Base-by-base conservation (phyloP, 2,797 vertebrate genomes). In the Macrochelys suwanniensis region DNA sequence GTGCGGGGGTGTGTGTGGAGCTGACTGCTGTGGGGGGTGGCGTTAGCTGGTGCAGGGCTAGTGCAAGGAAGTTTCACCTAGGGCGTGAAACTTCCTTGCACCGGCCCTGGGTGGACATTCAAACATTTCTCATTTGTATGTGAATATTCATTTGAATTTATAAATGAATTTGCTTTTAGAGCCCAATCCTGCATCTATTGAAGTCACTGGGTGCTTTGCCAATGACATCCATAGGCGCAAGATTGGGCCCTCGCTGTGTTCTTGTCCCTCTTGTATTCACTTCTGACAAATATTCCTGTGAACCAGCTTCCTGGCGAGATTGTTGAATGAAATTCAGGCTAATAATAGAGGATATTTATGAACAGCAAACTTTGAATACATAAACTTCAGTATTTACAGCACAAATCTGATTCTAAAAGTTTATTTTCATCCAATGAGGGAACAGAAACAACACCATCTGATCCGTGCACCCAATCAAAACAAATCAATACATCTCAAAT, bases 361-460 rank as follows among this genome's bases (percentile, higher is more conserved):
- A 54, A 28, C 59, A n/a, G 51, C 28, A 65, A 61, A 89, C 28
- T 17, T 76, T 12, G 23, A 85, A 89, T 87, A 78, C 87, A 78
- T 12, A 74, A 59, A 89, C 92, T 21, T n/a, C 4, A 33, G 57
- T 53, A 80, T 78, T 49, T 28, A 0, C 15, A 28, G 81, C 82
- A n/a, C 74, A 51, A 84, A 84, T 68, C 53, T 89, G 80, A 79
- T 90, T 93, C 82, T 76, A 50, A 92, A 92, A 95, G 65, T 7
- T 0, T 85, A 28, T 89, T 61, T 57, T 89, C 91, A 82, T 94
- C 86, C 89, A 87, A 1, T 82, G 88, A 9, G 80, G 82, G 88
- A 92, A 82, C 3, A 94, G 77, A 42, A 89, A 71, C 79, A 89
- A 76, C 3, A 28, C 93, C 90, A 78, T 85, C 85, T 61, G 88